Conservation (phyloP, 2,888 invertebrate species). For the Hemistola chrysoprasaria region DNA sequence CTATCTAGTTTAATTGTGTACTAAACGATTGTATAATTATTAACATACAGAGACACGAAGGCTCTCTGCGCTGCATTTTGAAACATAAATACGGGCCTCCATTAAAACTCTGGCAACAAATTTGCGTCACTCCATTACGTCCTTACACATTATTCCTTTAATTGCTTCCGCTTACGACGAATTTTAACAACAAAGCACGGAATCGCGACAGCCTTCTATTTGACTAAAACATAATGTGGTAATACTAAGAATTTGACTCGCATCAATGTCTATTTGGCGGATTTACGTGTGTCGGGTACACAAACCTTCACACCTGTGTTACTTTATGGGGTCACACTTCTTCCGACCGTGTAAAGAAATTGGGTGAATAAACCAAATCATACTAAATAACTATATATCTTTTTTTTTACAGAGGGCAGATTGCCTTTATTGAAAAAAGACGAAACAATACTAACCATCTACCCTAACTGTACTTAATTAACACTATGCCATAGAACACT, state of each 20-base stretch:
- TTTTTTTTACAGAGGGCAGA: too few species aligned
- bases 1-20: conserved; percentile 39
- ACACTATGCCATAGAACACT: too few species aligned
- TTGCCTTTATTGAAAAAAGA: too few species aligned
- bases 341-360: conserved; percentile 39
- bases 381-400: too few species aligned
- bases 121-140: conserved; percentile 74
- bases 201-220: conserved; percentile 63
- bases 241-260: conserved; percentile 61
- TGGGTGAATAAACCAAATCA: too few species aligned
- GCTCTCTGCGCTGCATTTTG: conserved; percentile 55
- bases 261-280: conserved; percentile 73
- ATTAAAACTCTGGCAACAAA: conserved; percentile 69
- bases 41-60: conserved; percentile 47
- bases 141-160: conserved; percentile 72
- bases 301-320: conserved; percentile 56
- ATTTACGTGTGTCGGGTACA: conserved; percentile 59
- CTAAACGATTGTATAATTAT: conserved; percentile 52
- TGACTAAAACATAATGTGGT: conserved; percentile 69
- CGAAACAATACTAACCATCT: too few species aligned
- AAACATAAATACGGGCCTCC: conserved; percentile 64
- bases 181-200: conserved; percentile 73
- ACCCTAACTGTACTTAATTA: too few species aligned
- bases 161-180: conserved; percentile 76
- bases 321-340: conserved; percentile 61